Conservation (phyloP, 2,888 invertebrate genomes). For the Sminthurides aquaticus region DNA sequence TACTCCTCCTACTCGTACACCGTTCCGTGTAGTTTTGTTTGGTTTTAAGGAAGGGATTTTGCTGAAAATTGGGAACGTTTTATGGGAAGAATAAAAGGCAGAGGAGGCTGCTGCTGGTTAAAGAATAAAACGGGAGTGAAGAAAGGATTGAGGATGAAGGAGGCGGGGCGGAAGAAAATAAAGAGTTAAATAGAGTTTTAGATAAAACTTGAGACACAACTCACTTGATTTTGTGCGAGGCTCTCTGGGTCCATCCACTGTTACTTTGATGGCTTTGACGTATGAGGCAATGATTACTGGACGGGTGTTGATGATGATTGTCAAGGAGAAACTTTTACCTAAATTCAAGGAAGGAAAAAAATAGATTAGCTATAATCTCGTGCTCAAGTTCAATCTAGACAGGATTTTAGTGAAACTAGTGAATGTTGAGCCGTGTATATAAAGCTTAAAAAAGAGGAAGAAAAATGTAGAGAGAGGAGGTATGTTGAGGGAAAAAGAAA, state of each 20-base stretch:
- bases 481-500: too few relatives aligned
- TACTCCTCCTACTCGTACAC: too few relatives aligned
- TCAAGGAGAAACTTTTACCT: conserved; percentile 58
- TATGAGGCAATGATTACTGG: conserved; percentile 57
- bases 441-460: too few relatives aligned
- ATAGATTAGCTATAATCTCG: background rate
- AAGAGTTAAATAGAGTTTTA: background rate
- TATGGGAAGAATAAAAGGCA: too few relatives aligned
- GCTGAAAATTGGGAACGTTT: too few relatives aligned
- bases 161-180: background rate
- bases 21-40: too few relatives aligned
- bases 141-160: background rate
- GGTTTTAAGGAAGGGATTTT: too few relatives aligned
- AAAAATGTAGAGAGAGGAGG: too few relatives aligned
- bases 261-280: conserved; percentile 58
- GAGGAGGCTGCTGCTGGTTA: too few relatives aligned
- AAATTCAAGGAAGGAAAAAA: conserved; percentile 36
- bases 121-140: background rate
- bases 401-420: too few relatives aligned
- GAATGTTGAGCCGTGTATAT: too few relatives aligned
- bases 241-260: conserved; percentile 59
- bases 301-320: conserved; percentile 53
- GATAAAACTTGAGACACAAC: too few relatives aligned
- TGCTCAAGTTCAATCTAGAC: background rate
- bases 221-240: conserved; percentile 53